phyloP scores from a whole-genome alignment of 1,140 invertebrate species.

The Lordiphosa mommai region DNA sequence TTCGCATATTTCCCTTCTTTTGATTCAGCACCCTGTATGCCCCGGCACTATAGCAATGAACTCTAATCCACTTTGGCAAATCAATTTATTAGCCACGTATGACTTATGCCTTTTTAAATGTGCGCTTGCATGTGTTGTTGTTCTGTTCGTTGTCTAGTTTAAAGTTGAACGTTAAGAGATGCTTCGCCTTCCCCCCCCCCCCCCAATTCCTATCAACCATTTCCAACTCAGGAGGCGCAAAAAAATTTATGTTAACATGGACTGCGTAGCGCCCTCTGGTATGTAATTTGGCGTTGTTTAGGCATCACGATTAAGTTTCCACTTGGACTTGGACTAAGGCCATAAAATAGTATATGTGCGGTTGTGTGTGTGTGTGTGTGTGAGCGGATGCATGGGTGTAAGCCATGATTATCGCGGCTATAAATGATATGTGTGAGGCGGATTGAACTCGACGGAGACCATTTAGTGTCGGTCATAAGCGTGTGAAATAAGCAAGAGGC shows the following conservation, averaged over 20 bases:
- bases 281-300: conserved; percentile 77
- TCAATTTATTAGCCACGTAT: conserved; percentile 79
- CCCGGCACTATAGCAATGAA: conserved; percentile 38
- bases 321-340: conserved; percentile 17
- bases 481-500: conserved; percentile 50
- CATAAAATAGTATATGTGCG: conserved; percentile 37
- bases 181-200: background rate
- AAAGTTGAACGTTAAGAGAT: conserved; percentile 43
- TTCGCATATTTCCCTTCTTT: background rate
- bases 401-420: conserved; percentile 72
- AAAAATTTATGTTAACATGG: conserved; percentile 78
- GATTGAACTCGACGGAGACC: conserved; percentile 5
- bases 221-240: conserved; percentile 48
- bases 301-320: conserved; percentile 70
- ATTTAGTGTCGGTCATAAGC: conserved; percentile 45
- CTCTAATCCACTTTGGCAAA: conserved; percentile 75
- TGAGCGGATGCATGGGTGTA: conserved; percentile 64
- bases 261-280: conserved; percentile 75
- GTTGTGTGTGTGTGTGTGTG: conserved; percentile 30
- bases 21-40: conserved; percentile 45
- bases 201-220: background rate
- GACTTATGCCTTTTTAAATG: conserved; percentile 79
- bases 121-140: conserved; percentile 72
- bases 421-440: conserved; percentile 70
- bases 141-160: conserved; percentile 31